Percentiles rank a stretch among this genome's conserved stretches.
phyloP scores from a whole-genome alignment of 37 sponge, comb jelly and placozoan species.

The Diacarnus erythraeanus region DNA sequence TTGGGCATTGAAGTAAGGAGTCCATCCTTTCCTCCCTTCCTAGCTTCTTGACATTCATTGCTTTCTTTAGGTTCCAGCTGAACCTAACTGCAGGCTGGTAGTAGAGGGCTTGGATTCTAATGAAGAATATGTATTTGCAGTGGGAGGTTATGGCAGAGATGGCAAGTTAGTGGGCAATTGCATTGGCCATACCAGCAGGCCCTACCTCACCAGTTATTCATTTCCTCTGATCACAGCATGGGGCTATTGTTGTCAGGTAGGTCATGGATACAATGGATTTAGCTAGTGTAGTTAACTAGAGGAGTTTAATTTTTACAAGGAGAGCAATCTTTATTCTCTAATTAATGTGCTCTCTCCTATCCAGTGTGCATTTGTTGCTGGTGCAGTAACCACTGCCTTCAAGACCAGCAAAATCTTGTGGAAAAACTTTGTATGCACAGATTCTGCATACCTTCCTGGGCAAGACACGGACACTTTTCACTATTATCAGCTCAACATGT shows the following conservation, averaged over 20 bases:
- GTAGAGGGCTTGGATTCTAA: slow-evolving; percentile 67
- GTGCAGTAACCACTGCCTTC: slow-evolving; percentile 53
- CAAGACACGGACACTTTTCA: not conserved
- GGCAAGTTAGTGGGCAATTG: slow-evolving; percentile 69
- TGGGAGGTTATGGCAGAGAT: slow-evolving; percentile 63
- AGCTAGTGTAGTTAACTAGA: too few relatives aligned
- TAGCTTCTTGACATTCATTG: not conserved
- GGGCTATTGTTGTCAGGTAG: slow-evolving; percentile 74
- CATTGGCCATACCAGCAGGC: slow-evolving; percentile 74
- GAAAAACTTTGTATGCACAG: slow-evolving; percentile 55
- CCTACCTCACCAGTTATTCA: slow-evolving; percentile 62
- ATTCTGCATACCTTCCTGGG: not conserved
- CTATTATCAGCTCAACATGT: not conserved
- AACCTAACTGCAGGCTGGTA: slow-evolving; percentile 29
- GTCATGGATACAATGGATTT: not conserved
- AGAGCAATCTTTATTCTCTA: not conserved
- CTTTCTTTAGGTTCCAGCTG: slow-evolving; percentile 60
- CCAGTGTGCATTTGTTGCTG: slow-evolving; percentile 65
- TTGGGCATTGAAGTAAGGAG: slow-evolving; percentile 75
- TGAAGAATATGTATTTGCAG: slow-evolving; percentile 86
- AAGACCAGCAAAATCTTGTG: slow-evolving; percentile 60
- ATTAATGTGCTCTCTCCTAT: not conserved
- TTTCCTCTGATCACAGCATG: slow-evolving; percentile 50
- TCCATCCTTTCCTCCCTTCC: not conserved
- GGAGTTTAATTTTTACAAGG: not conserved